phyloP scores from a whole-genome alignment of 2,113 vertebrate species.

The Myrmophylax atrothorax region DNA sequence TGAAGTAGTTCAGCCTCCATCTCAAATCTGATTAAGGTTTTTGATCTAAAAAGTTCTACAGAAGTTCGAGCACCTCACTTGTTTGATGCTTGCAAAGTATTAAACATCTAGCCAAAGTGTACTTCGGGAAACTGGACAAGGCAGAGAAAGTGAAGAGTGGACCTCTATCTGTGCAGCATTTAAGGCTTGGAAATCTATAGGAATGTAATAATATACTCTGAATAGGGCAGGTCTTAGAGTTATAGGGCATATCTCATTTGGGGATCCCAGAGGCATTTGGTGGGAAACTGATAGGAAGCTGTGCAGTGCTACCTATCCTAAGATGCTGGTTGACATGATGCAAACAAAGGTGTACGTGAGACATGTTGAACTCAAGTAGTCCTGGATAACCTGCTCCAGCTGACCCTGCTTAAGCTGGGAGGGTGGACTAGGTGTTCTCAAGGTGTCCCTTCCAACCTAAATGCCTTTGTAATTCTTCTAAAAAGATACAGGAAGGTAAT shows the following conservation, averaged over 20 bases:
- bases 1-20: neutral
- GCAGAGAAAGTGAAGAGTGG: neutral
- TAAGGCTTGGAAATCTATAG: neutral
- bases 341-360: neutral
- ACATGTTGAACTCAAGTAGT: accelerated
- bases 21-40: neutral
- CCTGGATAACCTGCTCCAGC: neutral
- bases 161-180: neutral
- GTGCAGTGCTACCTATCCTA: neutral
- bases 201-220: no score
- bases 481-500: neutral
- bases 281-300: neutral
- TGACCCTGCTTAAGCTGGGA: neutral
- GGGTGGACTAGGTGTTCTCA: neutral
- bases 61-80: neutral
- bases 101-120: neutral
- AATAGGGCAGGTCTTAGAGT: neutral
- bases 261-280: neutral
- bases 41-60: neutral
- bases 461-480: neutral
- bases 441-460: neutral
- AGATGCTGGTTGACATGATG: neutral
- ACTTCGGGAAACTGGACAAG: neutral
- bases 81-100: neutral
- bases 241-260: neutral